Evolutionary conservation across 2,888 invertebrate species (phyloP), one percentile per base, ranked within the genome.

Genomic region (Coenonympha glycerion): DNA sequence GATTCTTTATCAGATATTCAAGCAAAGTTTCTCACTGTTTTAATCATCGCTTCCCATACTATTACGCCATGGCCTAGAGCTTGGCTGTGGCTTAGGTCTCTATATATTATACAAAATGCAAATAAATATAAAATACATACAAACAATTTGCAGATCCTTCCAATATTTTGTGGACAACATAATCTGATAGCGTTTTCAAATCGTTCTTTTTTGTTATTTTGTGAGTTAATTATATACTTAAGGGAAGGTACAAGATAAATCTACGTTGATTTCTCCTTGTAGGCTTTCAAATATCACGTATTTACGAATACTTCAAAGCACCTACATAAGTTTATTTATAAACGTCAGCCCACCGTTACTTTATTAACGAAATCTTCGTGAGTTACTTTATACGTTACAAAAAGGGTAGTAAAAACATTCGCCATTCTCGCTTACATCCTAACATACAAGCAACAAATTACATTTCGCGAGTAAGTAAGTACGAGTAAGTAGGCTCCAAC

Each of bases 381-480:
- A 15, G 24, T n/a, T 39, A 22, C 28, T 28, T 41, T 8, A 15
- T 21, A 30, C 41, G 28, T 21, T 22, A 24, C 15, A 4, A 11
- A n/a, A 24, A 31, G 33, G 33, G 34, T 33, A 33, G 45, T 45
- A 34, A 45, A 45, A 34, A 44, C 33, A 24, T 45, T 24, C 16
- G 16, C 22, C 33, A 18, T 22, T 18, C 45, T 33, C 44, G 15
- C 33, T 33, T 34, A 26, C 24, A n/a, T n/a, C n/a, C n/a, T 26
- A 26, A 34, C 24, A 45, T 33, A 6, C 21, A 33, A 22, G 45
- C 33, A 34, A 34, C 34, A 45, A 47, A 54, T 44, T 30, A 40
- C 42, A 36, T 47, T 18, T 26, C 9, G 24, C 15, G 39, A 24
- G 39, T 15, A 15, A 22, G 39, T 39, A 21, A 21, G 21, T 28